These are phyloP conservation scores for Rhea pennata DNA, from an alignment of 2,113 vertebrate genomes.

Conservation along the genomic window DNA sequence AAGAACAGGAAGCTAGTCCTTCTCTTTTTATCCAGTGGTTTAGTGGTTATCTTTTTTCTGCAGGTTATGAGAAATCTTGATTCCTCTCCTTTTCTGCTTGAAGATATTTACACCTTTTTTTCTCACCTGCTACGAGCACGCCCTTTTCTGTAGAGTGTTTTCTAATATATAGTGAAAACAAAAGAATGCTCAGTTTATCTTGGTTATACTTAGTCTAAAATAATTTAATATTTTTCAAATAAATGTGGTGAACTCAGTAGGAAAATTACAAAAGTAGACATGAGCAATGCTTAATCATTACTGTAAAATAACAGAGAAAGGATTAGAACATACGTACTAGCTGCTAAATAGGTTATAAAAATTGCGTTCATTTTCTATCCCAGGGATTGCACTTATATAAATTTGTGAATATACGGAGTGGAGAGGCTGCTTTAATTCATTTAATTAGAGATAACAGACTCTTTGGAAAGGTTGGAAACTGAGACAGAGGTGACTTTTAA, in stretches of 20 bases:
- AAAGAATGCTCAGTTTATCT: not conserved
- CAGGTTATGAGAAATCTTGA: not conserved
- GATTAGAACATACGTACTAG: not conserved
- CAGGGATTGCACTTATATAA: not conserved
- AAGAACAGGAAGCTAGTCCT: not conserved
- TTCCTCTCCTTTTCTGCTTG: not conserved
- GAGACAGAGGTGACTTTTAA: not conserved
- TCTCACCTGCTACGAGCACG: not conserved
- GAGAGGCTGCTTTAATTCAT: too few species aligned
- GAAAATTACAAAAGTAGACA: not conserved
- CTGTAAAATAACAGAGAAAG: not conserved
- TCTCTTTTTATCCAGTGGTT: not conserved
- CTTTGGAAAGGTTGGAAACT: not conserved
- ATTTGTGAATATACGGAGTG: not conserved
- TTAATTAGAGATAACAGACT: not conserved
- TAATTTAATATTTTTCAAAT: not conserved
- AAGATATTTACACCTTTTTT: not conserved
- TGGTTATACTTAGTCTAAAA: not conserved
- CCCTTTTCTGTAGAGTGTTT: not conserved
- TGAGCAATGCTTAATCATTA: not conserved
- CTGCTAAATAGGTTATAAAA: not conserved
- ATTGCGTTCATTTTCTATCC: not conserved
- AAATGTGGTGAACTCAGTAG: not conserved
- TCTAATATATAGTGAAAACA: not conserved
- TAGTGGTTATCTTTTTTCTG: not conserved